phyloP scores from a whole-genome alignment of 1,140 invertebrate species.

The Bombus soroeensis region DNA sequence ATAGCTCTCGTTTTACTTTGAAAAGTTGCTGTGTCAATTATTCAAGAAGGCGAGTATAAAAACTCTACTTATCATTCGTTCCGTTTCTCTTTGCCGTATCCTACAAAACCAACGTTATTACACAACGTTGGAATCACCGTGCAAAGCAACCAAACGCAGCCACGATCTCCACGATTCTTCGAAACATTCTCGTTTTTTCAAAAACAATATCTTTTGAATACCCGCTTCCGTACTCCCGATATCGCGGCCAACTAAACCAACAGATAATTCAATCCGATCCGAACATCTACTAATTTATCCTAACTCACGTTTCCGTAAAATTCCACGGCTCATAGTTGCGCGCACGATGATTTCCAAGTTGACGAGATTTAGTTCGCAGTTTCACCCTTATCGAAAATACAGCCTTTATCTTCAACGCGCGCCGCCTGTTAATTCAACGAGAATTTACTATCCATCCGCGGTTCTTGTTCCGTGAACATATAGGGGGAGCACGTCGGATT shows the following conservation, averaged over 20 bases:
- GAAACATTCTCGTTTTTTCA: too few species aligned
- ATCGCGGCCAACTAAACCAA: not conserved
- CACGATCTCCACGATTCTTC: too few species aligned
- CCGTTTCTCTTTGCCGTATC: too few species aligned
- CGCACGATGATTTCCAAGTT: not conserved
- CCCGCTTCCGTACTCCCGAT: fast-evolving
- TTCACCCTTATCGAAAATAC: not conserved
- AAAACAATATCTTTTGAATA: too few species aligned
- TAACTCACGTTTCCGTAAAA: too few species aligned
- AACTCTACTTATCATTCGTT: too few species aligned
- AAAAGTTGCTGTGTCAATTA: too few species aligned
- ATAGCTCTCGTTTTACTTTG: too few species aligned
- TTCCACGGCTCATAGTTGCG: not conserved
- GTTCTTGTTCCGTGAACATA: slow-evolving; percentile 27
- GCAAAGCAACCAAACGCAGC: too few species aligned
- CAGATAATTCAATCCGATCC: not conserved
- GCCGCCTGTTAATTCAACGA: slow-evolving; percentile 28
- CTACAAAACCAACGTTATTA: too few species aligned
- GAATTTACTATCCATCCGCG: slow-evolving; percentile 19
- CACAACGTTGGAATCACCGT: too few species aligned
- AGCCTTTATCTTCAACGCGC: not conserved
- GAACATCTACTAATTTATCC: not conserved
- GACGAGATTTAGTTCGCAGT: not conserved
- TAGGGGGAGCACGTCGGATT: slow-evolving; percentile 48
- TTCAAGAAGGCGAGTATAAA: too few species aligned